Evolutionary conservation across 2,888 invertebrate species (phyloP).

Genomic region (Neocrepidodera transversa): DNA sequence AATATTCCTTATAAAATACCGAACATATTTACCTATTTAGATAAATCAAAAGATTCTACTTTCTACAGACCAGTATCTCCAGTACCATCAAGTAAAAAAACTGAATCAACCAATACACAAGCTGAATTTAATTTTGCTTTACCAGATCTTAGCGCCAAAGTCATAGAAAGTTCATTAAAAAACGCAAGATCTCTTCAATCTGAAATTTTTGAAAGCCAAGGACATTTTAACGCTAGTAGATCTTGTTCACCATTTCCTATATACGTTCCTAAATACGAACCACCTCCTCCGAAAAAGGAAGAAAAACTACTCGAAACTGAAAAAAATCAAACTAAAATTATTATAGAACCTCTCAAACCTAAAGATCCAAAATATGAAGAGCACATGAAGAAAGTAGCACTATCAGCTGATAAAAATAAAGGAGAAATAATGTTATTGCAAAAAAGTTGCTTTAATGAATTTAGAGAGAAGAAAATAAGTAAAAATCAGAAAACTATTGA

Average conservation of each 20-base stretch:
- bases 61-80: constrained; percentile 46
- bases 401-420: constrained; percentile 49
- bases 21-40: constrained; percentile 47
- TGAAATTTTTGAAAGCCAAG: constrained; percentile 57
- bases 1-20: constrained; percentile 26
- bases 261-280: constrained; percentile 50
- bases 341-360: constrained; percentile 42
- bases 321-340: constrained; percentile 34
- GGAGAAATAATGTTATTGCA: constrained; percentile 49
- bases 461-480: constrained; percentile 50
- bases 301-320: constrained; percentile 10
- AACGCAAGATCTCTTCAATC: constrained; percentile 52
- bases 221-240: constrained; percentile 56
- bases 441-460: constrained; percentile 53
- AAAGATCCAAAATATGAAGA: constrained; percentile 48
- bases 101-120: constrained; percentile 36
- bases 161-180: constrained; percentile 48
- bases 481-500: constrained; percentile 33
- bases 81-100: constrained; percentile 33
- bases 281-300: constrained; percentile 10
- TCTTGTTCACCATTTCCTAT: constrained; percentile 53
- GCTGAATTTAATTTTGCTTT: constrained; percentile 54
- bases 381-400: constrained; percentile 47
- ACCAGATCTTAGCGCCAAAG: constrained; percentile 45
- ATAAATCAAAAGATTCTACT: constrained; percentile 40